A percentile compares a stretch with the other conserved stretches of the same genome.
These are phyloP conservation scores for Tipula vernalis DNA, from an alignment of 2,888 invertebrate species.

Conservation along the genomic window DNA sequence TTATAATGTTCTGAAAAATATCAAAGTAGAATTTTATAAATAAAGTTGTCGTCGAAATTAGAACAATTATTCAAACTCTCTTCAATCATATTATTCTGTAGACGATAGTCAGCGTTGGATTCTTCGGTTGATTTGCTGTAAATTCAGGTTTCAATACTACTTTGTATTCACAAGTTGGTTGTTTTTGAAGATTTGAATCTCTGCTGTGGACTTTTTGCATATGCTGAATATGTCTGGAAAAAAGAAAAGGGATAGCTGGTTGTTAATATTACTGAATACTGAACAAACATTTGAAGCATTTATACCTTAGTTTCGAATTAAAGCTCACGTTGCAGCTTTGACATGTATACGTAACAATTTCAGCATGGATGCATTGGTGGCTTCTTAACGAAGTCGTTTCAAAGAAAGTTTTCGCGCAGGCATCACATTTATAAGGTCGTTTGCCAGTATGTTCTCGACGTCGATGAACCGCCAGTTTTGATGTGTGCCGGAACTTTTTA, in stretches of 20 bases:
- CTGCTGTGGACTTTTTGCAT: not conserved
- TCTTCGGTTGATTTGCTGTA: not conserved
- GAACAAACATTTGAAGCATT: not conserved
- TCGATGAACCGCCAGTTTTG: not conserved
- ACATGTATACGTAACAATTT: not conserved
- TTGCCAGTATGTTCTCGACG: not conserved
- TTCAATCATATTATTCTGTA: not conserved
- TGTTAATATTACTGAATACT: not conserved
- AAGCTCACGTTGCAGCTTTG: not conserved
- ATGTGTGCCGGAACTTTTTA: constrained; percentile 10
- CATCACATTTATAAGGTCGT: not conserved
- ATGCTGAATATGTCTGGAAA: not conserved
- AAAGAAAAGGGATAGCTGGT: not conserved
- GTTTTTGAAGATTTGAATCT: not conserved
- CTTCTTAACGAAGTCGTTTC: not conserved
- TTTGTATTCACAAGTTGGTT: not conserved
- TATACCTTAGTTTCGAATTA: not conserved
- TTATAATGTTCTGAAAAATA: too few relatives aligned
- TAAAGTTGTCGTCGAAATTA: not conserved
- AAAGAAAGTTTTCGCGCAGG: not conserved
- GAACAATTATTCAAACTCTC: not conserved
- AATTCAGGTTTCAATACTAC: not conserved
- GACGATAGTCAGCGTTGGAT: not conserved
- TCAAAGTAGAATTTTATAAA: not conserved
- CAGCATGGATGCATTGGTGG: not conserved